Conservation (phyloP, 2,797 vertebrate genomes). For the Poeciliopsis turneri region DNA sequence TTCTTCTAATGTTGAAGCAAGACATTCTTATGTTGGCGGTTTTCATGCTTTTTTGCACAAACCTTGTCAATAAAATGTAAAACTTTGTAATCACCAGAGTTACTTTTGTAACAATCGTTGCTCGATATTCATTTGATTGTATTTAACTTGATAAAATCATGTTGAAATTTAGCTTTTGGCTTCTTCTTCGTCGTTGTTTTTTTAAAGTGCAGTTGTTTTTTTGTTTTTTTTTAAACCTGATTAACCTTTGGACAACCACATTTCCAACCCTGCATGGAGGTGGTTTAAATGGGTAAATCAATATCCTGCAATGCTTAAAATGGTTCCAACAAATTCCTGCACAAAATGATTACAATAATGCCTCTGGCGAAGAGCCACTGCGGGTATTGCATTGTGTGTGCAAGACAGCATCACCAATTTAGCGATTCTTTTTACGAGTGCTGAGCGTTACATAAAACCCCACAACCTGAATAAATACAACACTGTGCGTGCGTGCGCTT, state of each 20-base stretch:
- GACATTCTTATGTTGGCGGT: neutral
- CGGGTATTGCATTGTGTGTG: conserved; percentile 14
- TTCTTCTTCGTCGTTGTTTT: neutral
- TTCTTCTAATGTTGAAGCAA: neutral
- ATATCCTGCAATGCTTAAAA: conserved; percentile 23
- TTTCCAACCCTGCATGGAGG: conserved; percentile 6
- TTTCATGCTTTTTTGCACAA: neutral
- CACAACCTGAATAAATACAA: conserved; percentile 1
- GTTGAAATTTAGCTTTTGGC: conserved; percentile 5
- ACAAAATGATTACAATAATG: conserved; percentile 17
- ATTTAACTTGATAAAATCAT: conserved; percentile 8
- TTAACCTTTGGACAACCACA: conserved; percentile 13
- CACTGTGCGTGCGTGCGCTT: conserved; percentile 9
- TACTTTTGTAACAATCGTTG: neutral
- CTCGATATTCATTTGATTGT: neutral
- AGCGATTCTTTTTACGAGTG: conserved; percentile 6
- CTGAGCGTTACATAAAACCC: neutral
- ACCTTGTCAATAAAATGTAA: neutral
- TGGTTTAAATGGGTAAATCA: conserved; percentile 26
- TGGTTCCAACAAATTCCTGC: conserved; percentile 17
- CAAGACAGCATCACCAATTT: conserved; percentile 12
- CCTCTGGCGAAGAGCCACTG: conserved; percentile 11
- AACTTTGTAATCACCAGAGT: neutral
- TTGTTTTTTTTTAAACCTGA: neutral
- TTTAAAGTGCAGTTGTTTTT: conserved; percentile 21